These are phyloP conservation scores for Donacobius atricapilla DNA, from an alignment of 2,113 vertebrate species.

Conservation along the genomic window DNA sequence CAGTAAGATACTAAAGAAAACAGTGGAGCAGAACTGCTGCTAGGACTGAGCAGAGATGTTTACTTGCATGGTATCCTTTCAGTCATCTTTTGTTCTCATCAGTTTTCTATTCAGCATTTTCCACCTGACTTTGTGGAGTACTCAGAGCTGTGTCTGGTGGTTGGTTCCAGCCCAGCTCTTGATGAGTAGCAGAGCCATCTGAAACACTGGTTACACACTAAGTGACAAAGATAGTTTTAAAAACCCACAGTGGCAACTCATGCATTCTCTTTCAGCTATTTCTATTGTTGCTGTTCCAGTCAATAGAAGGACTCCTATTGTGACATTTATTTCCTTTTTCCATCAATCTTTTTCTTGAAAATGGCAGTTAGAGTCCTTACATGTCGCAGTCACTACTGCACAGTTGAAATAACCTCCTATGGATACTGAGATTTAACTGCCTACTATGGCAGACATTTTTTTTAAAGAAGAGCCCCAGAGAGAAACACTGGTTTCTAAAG, in stretches of 20 bases:
- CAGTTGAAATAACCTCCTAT: background rate
- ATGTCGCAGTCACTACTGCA: background rate
- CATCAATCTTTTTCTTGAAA: slow-evolving; percentile 44
- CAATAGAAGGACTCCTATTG: background rate
- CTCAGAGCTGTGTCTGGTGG: background rate
- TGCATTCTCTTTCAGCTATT: background rate
- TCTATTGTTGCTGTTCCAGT: background rate
- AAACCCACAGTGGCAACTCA: background rate
- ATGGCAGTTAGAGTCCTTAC: background rate
- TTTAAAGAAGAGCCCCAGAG: background rate
- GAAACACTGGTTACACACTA: background rate
- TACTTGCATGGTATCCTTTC: background rate
- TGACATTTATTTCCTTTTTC: background rate
- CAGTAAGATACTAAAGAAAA: background rate
- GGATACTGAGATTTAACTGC: background rate
- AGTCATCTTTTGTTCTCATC: background rate
- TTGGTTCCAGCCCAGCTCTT: background rate
- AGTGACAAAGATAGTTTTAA: background rate
- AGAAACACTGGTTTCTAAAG: background rate
- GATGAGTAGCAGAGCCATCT: background rate
- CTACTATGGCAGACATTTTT: background rate
- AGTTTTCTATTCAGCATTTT: background rate
- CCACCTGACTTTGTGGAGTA: background rate
- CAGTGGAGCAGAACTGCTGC: background rate
- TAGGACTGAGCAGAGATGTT: background rate